Evolutionary conservation across 2,888 invertebrate genomes (phyloP).

Genomic region (Pristionchus japonicus): DNA sequence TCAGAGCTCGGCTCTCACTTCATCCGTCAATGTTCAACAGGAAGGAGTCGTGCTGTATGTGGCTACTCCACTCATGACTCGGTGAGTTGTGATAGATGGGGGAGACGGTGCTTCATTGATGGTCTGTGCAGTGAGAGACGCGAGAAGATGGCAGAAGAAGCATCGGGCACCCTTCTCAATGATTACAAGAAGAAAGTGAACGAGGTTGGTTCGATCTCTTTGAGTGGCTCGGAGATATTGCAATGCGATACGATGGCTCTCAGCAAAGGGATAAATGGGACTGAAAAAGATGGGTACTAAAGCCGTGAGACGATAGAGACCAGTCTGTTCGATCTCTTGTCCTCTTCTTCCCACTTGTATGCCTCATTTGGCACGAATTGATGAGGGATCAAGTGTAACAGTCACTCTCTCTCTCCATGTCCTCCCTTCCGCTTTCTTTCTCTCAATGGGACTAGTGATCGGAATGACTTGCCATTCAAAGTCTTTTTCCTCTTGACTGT

Average conservation of each 20-base stretch:
- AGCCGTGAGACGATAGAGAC: not conserved
- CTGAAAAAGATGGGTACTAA: not conserved
- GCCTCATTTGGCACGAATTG: conserved; percentile 26
- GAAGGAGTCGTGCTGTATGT: conserved; percentile 68
- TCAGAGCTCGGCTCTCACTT: conserved; percentile 61
- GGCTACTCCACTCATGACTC: conserved; percentile 83
- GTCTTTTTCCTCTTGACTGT: not conserved
- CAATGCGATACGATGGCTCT: not conserved
- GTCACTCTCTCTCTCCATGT: not conserved
- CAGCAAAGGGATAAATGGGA: not conserved
- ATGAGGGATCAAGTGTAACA: conserved; percentile 35
- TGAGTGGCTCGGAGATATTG: not conserved
- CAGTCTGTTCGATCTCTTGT: not conserved
- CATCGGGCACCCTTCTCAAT: conserved; percentile 80
- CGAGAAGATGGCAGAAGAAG: conserved; percentile 89
- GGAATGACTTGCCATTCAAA: conserved; percentile 2
- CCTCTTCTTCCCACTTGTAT: not conserved
- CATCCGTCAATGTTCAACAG: conserved; percentile 65
- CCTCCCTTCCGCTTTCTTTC: not conserved
- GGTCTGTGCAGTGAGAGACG: conserved; percentile 82
- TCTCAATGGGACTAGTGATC: not conserved
- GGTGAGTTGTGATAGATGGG: conserved; percentile 71
- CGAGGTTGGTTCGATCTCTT: conserved; percentile 51
- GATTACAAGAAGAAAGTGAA: conserved; percentile 69
- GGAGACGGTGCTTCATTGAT: too few relatives aligned